Evolutionary conservation across 2,113 vertebrate genomes (phyloP).

Genomic region (Ptilonorhynchus violaceus): DNA sequence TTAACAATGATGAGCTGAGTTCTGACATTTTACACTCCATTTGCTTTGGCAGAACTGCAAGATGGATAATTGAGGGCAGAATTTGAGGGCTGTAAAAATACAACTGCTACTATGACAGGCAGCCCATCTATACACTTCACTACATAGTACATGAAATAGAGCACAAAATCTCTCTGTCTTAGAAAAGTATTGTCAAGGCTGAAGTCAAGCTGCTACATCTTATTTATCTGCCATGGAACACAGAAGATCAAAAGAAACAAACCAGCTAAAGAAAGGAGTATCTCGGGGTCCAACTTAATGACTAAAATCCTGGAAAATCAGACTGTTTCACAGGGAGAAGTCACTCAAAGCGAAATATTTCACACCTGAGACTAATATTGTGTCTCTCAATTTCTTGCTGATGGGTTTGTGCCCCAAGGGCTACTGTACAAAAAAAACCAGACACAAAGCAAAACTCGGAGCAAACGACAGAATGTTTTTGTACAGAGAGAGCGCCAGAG

Average conservation of each 20-base stretch:
- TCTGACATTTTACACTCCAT: neutral
- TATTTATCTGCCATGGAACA: neutral
- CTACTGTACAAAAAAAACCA: neutral
- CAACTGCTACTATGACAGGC: neutral
- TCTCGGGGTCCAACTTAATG: neutral
- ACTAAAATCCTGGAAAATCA: neutral
- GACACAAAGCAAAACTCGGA: neutral
- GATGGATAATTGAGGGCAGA: neutral
- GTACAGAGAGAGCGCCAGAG: neutral
- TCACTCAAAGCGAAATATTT: neutral
- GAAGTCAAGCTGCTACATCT: neutral
- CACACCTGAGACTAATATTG: rapidly evolving
- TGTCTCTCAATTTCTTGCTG: neutral
- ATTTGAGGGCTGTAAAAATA: neutral
- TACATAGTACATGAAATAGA: rapidly evolving
- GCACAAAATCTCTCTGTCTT: neutral
- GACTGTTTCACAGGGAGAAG: neutral
- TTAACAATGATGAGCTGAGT: neutral
- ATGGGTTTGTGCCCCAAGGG: neutral
- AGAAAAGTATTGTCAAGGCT: neutral
- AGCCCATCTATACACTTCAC: neutral
- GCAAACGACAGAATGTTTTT: neutral
- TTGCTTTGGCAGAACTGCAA: neutral
- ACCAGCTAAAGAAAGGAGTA: neutral
- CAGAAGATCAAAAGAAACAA: neutral